Conservation (phyloP, 1,140 invertebrate genomes). For the Solenopsis fugax region DNA sequence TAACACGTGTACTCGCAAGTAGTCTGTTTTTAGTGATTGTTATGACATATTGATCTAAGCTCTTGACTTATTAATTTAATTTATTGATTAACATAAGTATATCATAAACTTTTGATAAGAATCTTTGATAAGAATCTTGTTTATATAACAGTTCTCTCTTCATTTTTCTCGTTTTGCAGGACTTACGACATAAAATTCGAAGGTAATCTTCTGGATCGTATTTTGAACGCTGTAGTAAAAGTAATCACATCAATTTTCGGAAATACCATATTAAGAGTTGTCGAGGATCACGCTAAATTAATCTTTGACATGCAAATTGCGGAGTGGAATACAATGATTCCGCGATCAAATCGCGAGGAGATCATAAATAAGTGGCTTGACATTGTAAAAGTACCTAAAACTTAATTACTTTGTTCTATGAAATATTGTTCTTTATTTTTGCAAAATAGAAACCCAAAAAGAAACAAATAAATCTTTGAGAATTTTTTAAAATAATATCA, state of each 20-base stretch:
- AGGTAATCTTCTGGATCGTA: constrained; percentile 67
- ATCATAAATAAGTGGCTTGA: background rate
- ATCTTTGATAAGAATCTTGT: background rate
- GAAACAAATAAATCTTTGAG: background rate
- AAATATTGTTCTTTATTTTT: too few species aligned
- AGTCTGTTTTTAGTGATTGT: background rate
- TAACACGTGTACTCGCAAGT: background rate
- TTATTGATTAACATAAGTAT: background rate
- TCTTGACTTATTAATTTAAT: constrained; percentile 4
- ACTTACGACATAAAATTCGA: constrained; percentile 62
- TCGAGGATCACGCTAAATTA: constrained; percentile 22
- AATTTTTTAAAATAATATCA: background rate
- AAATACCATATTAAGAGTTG: background rate
- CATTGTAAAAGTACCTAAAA: background rate
- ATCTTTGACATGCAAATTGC: background rate
- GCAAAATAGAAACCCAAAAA: background rate
- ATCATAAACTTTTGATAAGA: background rate
- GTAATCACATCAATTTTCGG: constrained; percentile 27
- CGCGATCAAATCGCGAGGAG: background rate
- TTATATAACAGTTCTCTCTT: background rate
- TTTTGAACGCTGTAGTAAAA: constrained; percentile 69
- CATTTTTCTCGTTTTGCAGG: constrained; percentile 56
- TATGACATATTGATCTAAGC: background rate
- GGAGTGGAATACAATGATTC: constrained; percentile 43
- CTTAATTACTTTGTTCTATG: too few species aligned